Evolutionary conservation across 2,113 vertebrate species (phyloP).

Genomic region (Rhinoderma darwinii): DNA sequence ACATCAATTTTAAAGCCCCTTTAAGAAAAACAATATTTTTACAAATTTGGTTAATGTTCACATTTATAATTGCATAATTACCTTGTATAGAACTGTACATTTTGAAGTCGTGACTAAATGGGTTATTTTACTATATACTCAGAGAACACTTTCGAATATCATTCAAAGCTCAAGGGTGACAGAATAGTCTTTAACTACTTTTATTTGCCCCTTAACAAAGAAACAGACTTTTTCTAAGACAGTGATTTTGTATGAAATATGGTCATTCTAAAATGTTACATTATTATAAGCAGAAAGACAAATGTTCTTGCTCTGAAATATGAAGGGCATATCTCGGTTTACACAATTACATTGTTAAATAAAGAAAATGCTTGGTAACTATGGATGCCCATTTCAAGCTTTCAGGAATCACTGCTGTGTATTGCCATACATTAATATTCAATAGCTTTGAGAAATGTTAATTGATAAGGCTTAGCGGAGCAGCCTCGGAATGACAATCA

Average conservation of each 20-base stretch:
- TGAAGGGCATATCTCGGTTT: slow-evolving; percentile 29
- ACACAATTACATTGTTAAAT: slow-evolving; percentile 35
- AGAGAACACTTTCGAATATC: too few relatives aligned
- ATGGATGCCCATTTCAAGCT: slow-evolving; percentile 4
- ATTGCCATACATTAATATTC: slow-evolving; percentile 46
- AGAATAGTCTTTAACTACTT: not conserved
- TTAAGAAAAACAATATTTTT: too few relatives aligned
- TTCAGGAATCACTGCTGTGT: slow-evolving; percentile 23
- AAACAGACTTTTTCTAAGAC: not conserved
- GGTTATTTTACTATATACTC: not conserved
- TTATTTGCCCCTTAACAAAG: not conserved
- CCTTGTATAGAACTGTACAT: too few relatives aligned
- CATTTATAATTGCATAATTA: too few relatives aligned
- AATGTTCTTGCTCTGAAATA: slow-evolving; percentile 28
- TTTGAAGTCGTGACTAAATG: not conserved
- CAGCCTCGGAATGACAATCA: slow-evolving; percentile 40
- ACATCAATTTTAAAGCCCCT: too few relatives aligned
- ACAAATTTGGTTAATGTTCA: too few relatives aligned
- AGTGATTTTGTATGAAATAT: not conserved
- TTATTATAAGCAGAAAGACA: not conserved
- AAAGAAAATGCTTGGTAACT: slow-evolving; percentile 30
- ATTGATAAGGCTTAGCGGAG: slow-evolving; percentile 47
- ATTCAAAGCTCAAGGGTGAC: not conserved
- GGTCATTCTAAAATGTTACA: not conserved
- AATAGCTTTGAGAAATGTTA: slow-evolving; percentile 48